Base-by-base conservation (phyloP, 2,113 vertebrate genomes). In the Rhipidura dahli region DNA sequence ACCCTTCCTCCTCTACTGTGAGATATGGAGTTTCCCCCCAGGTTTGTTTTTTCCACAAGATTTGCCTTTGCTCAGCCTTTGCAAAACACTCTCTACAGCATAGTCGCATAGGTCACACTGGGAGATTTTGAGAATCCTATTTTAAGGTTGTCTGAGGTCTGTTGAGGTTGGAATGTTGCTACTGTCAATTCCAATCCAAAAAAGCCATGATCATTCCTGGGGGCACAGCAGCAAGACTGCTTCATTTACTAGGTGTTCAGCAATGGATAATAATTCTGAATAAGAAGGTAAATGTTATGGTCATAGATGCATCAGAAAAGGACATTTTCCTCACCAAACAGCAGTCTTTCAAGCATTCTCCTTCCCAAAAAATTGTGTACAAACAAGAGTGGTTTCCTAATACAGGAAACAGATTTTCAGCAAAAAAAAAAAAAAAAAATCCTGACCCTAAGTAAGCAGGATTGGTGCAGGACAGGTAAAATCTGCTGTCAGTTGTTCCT, bases 71-170 rank as follows among this genome's bases (percentile, higher is more conserved):
- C 17, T 85, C 37, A 44, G 6, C 14, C 31, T 75, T n/a, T n/a
- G n/a, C 31, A 39, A 61, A 75, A 61, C 13, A 7, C 2, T 8
- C 45, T 45, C 30, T 13, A 3, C 9, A 47, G 24, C 35, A 6
- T 10, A 24, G 21, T 33, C 30, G 21, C 0, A 0, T 21, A 6
- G 13, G 12, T 45, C 51, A 33, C 26, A 26, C 5, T 0, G 1
- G 3, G 15, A 28, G 7, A 9, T 35, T 50, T 4, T 42, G 15
- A 13, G 23, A 21, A 27, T 27, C 23, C 40, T 8, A 1, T 65
- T 76, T 75, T 18, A 63, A 53, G 28, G 13, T 5, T 40, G 7
- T 42, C 23, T 26, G 13, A n/a, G 37, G n/a, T 59, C 27, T 65
- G 63, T 39, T 45, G 35, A 50, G 28, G 35, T 19, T 4, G 7